Evolutionary conservation across 2,888 invertebrate species (phyloP), one percentile per base, ranked within the genome.

Genomic region (Platerodrilus igneus): DNA sequence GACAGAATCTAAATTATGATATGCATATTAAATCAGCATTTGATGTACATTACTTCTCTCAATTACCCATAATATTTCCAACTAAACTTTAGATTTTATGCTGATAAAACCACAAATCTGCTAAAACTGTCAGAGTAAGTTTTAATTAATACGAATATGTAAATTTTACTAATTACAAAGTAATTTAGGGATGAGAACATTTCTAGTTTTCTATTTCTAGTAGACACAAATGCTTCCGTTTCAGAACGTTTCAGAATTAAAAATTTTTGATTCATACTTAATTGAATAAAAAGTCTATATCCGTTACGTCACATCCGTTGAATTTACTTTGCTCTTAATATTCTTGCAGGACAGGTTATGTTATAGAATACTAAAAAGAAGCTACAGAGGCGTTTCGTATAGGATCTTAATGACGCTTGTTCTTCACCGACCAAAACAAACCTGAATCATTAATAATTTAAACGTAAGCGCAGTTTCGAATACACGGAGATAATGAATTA

Each of bases 271-370:
- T 26, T 26, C 26, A 13, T n/a, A 10, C 23, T 8, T 26, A 23
- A 14, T 26, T 23, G 18, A 32, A 8, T 11, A 20, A 26, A 37
- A 37, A 32, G 37, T 32, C 32, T 20, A 37, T 41, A 41, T 31
- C 27, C 32, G 29, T 37, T 37, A 43, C 42, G 42, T 43, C 42
- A 43, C 38, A 30, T 43, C 42, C 42, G 37, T 31, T 21, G 16
- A 10, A 5, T 23, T 25, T 16, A 17, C 35, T 18, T 35, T 26
- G 26, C 27, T 28, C 27, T 34, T 23, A 29, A 28, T 17, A 30
- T 34, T 29, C 37, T 38, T 41, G 36, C 23, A 33, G 11, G 29
- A 33, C 37, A 30, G 34, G 33, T 42, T 29, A n/a, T n/a, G n/a
- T n/a, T n/a, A 10, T 13, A 20, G 11, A 30, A 20, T 13, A 11